Percentiles rank a stretch among this genome's conserved stretches.
Evolutionary conservation across 2,113 vertebrate genomes (phyloP).

Genomic region (Mesocricetus auratus): DNA sequence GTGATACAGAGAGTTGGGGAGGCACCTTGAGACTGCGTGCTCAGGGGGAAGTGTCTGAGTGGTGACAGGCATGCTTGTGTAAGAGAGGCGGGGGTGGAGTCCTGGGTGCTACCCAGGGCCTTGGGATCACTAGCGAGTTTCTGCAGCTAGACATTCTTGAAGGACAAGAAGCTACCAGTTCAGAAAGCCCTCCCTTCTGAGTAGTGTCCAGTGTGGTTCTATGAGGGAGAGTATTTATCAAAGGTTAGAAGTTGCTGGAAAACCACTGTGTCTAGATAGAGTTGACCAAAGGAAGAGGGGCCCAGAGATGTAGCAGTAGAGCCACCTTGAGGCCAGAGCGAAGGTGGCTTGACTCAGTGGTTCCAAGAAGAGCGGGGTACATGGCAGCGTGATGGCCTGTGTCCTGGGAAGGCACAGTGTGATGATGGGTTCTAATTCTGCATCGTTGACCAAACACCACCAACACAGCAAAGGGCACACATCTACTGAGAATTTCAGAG

Average conservation of each 20-base stretch:
- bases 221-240: background rate
- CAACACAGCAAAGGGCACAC: background rate
- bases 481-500: background rate
- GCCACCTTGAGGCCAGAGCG: fast-evolving
- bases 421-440: background rate
- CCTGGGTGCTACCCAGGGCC: background rate
- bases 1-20: background rate
- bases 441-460: background rate
- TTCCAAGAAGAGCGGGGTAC: background rate
- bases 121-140: background rate
- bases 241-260: slow-evolving; percentile 8
- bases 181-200: background rate
- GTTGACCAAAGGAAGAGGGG: background rate
- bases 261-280: background rate
- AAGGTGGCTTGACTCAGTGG: background rate
- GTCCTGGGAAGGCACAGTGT: background rate
- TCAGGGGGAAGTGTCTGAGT: background rate
- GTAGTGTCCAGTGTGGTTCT: background rate
- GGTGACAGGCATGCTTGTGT: background rate
- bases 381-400: background rate
- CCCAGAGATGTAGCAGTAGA: background rate
- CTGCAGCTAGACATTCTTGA: too few relatives aligned
- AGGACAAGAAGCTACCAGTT: background rate
- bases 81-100: background rate
- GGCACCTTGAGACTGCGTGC: background rate